Base-by-base conservation (phyloP, 1,140 invertebrate genomes). In the Pseudomyrmex dendroicus region DNA sequence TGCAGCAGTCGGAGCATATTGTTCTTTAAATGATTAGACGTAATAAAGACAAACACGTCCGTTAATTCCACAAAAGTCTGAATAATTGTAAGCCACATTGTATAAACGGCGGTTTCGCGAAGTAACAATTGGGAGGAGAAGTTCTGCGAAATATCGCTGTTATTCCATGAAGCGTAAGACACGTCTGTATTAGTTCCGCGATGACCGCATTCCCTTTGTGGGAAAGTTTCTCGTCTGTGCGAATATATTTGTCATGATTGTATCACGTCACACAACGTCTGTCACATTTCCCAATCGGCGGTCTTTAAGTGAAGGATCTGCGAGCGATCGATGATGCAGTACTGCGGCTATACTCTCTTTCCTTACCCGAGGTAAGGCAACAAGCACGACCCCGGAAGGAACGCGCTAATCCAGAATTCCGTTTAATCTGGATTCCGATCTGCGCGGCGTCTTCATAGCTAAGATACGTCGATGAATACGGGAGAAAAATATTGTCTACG, bases 341-440 rank as follows among this genome's bases (percentile, higher is more conserved):
- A 63, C 12, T n/a, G 25, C 15, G 44, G 35, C 35, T 35, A 35
- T 13, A 3, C 35, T 17, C 10, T n/a, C 25, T 74, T 82, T 74
- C 17, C 25, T 63, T 17, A 35, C 35, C 9, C 9, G 35, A 35
- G 48, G 5, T 73, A 13, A 82, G 25, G 70, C 70, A 73, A 74
- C 63, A 46, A 82, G 70, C 48, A 82, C 25, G 25, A 46, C 13
- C 59, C 59, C 17, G 59, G 59, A 63, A 82, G 57, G 25, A 54
- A 82, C 57, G 78, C 57, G 22, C 57, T 82, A 82, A 82, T 82
- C 50, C 56, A 52, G 78, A 57, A 73, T 82, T 82, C 48, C 57
- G 35, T 82, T 82, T 82, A 73, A 82, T 82, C 68, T 73, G 57
- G 68, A 82, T 82, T 82, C 77, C 57, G 46, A 82, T 73, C 56